Evolutionary conservation across 1,140 invertebrate species (phyloP).

Genomic region (Scaptomyza hsui): DNA sequence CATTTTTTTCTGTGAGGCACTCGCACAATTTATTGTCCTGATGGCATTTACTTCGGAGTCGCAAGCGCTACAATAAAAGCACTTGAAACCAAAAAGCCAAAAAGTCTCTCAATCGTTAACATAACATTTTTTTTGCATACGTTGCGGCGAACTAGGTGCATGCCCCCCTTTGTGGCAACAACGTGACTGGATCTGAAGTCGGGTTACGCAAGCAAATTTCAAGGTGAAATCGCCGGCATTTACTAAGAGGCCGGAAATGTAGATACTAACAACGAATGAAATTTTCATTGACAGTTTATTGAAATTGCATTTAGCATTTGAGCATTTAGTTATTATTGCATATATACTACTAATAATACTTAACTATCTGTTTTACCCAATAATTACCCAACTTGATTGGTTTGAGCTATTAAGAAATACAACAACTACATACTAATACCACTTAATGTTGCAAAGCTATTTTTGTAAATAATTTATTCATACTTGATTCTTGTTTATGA

Average conservation of each 20-base stretch:
- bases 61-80: conserved; percentile 45
- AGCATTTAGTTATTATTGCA: conserved; percentile 41
- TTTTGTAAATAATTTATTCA: neutral
- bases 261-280: conserved; percentile 10
- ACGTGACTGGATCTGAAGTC: conserved; percentile 22
- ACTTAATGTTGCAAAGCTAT: too few relatives aligned
- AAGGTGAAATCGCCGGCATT: conserved; percentile 72
- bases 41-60: too few relatives aligned
- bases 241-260: conserved; percentile 51
- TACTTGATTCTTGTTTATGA: neutral
- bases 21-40: conserved; percentile 49
- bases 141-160: neutral
- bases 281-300: conserved; percentile 45
- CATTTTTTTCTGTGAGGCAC: conserved; percentile 28
- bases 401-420: neutral
- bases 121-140: conserved; percentile 56
- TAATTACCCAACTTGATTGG: conserved; percentile 9
- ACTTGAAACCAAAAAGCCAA: conserved; percentile 23
- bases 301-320: conserved; percentile 41
- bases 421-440: neutral
- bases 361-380: neutral
- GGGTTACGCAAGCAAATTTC: conserved; percentile 62
- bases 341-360: neutral
- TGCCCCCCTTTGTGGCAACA: neutral
- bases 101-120: conserved; percentile 63